Evolutionary conservation across 2,888 invertebrate genomes (phyloP).

Genomic region (Carpatolechia fugitivella): DNA sequence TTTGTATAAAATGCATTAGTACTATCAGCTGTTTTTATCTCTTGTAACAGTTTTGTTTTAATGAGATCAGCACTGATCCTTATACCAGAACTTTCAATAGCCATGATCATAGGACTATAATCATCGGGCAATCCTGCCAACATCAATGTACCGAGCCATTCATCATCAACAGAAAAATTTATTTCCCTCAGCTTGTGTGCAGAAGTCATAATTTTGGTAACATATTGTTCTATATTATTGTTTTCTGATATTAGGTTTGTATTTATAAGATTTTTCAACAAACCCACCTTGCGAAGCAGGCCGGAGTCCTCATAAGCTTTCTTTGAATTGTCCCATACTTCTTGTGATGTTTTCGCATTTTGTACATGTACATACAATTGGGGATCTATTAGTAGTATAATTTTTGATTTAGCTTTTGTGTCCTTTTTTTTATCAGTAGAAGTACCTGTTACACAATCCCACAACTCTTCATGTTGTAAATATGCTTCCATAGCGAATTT

Average conservation of each 20-base stretch:
- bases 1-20: slow-evolving; percentile 8
- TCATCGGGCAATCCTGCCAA: neutral
- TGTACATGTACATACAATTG: slow-evolving; percentile 21
- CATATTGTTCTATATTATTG: slow-evolving; percentile 16
- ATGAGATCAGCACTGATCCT: neutral
- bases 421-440: slow-evolving; percentile 11
- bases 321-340: slow-evolving; percentile 18
- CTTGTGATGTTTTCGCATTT: slow-evolving; percentile 18
- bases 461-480: slow-evolving; percentile 21
- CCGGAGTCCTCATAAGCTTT: slow-evolving; percentile 24
- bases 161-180: neutral
- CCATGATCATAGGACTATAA: neutral
- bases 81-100: neutral
- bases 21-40: neutral
- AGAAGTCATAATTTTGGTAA: neutral
- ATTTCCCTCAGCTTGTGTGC: neutral
- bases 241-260: slow-evolving; percentile 19
- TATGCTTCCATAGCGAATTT: slow-evolving; percentile 21
- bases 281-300: slow-evolving; percentile 22
- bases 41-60: neutral
- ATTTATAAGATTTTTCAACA: slow-evolving; percentile 24
- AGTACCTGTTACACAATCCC: slow-evolving; percentile 13
- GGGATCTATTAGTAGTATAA: slow-evolving; percentile 17
- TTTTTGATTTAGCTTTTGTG: slow-evolving; percentile 16
- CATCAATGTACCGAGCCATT: neutral